Percentiles rank a stretch among this genome's conserved stretches.
Conservation (phyloP, 2,113 vertebrate species). For the Psilopsiagon aymara region DNA sequence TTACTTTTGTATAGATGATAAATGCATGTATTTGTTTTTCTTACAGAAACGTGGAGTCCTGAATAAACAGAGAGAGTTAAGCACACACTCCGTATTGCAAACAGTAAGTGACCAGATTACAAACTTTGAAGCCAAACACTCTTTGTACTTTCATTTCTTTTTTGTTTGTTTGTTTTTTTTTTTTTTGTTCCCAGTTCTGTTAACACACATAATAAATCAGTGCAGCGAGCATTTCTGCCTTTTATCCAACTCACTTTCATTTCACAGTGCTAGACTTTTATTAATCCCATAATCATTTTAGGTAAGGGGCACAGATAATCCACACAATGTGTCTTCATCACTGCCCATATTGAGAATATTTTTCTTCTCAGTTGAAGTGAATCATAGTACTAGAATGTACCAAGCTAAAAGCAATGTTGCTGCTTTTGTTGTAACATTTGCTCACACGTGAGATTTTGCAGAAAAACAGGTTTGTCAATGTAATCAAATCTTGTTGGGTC, state of each 20-base stretch:
- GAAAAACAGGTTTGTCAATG: background rate
- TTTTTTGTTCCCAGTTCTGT: background rate
- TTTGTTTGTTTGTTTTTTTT: background rate
- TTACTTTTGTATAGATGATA: background rate
- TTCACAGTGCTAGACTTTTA: slow-evolving; percentile 53
- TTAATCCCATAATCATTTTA: slow-evolving; percentile 71
- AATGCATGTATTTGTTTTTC: slow-evolving; percentile 20
- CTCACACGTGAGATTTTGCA: background rate
- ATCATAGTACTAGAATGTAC: background rate
- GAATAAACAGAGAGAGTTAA: slow-evolving; percentile 50
- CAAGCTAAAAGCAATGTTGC: background rate
- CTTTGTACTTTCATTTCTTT: background rate
- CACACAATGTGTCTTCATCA: background rate
- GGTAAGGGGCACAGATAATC: slow-evolving; percentile 60
- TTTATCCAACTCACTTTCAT: slow-evolving; percentile 44
- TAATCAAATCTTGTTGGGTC: background rate
- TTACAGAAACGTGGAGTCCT: slow-evolving; percentile 63
- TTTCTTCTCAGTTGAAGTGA: background rate
- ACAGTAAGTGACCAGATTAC: slow-evolving; percentile 69
- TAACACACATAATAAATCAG: slow-evolving; percentile 10
- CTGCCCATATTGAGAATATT: background rate
- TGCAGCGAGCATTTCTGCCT: background rate
- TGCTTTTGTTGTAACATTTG: background rate
- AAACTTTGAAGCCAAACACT: background rate
- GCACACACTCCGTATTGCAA: slow-evolving; percentile 20